These are phyloP conservation scores for Idaea biselata DNA, from an alignment of 2,888 invertebrate species.

Conservation along the genomic window DNA sequence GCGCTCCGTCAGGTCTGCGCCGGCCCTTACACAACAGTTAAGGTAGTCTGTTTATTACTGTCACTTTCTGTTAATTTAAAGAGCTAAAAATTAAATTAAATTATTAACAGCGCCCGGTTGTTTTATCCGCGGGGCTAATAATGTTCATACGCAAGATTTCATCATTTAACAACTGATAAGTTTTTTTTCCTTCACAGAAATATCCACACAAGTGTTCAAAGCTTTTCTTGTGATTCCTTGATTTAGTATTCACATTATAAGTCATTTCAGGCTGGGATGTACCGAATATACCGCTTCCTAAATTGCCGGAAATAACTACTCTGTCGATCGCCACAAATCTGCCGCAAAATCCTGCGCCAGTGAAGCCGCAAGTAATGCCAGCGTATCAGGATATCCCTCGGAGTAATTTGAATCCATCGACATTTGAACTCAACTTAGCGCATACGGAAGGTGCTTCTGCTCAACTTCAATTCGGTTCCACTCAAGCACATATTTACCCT, in stretches of 20 bases:
- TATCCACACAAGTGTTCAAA: conserved; percentile 11
- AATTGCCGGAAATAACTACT: conserved; percentile 9
- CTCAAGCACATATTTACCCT: neutral
- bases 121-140: too few species aligned
- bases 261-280: conserved; percentile 56
- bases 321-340: conserved; percentile 13
- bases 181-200: conserved; percentile 21
- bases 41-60: too few species aligned
- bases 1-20: too few species aligned
- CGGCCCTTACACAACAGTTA: neutral
- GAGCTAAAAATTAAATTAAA: too few species aligned
- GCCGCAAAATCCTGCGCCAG: conserved; percentile 7
- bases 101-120: too few species aligned
- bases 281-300: conserved; percentile 20
- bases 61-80: too few species aligned
- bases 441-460: neutral
- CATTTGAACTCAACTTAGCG: neutral
- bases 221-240: neutral
- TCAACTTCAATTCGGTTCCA: neutral
- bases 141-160: too few species aligned
- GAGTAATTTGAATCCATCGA: neutral
- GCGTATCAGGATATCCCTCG: conserved; percentile 2
- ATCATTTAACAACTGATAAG: neutral
- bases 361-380: conserved; percentile 8
- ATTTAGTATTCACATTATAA: conserved; percentile 11